These are phyloP conservation scores for Hyposoter didymator DNA, from an alignment of 2,888 invertebrate species.

Conservation along the genomic window DNA sequence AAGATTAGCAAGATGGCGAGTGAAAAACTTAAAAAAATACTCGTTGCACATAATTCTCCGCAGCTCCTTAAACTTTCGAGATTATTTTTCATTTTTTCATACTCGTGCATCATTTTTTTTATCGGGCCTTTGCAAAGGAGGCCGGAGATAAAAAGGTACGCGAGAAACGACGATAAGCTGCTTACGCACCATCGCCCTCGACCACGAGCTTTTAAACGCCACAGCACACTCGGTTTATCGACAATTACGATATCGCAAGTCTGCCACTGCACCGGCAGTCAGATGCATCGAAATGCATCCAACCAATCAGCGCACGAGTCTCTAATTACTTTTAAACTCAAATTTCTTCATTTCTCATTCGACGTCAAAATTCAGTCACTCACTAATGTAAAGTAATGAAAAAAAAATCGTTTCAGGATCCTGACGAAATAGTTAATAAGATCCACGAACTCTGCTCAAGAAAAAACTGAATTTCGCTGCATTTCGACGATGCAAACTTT, in stretches of 20 bases:
- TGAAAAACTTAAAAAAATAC: constrained; percentile 18
- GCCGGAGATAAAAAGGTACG: constrained; percentile 17
- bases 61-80: constrained; percentile 9
- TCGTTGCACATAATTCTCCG: constrained; percentile 24
- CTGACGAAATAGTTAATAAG: too few relatives aligned
- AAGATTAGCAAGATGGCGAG: constrained; percentile 72
- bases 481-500: too few relatives aligned
- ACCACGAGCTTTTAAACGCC: constrained; percentile 45
- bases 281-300: constrained; percentile 8
- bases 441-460: too few relatives aligned
- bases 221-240: constrained; percentile 77
- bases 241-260: constrained; percentile 73
- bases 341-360: too few relatives aligned
- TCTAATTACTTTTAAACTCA: too few relatives aligned
- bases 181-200: constrained; percentile 54
- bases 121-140: constrained; percentile 18
- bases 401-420: too few relatives aligned
- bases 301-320: neutral
- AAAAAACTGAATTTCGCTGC: too few relatives aligned
- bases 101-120: constrained; percentile 12
- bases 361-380: too few relatives aligned
- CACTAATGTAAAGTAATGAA: too few relatives aligned
- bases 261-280: constrained; percentile 14
- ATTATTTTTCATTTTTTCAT: constrained; percentile 20
- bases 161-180: constrained; percentile 56